Conservation (phyloP, 1,140 invertebrate species). For the Trachymyrmex septentrionalis region DNA sequence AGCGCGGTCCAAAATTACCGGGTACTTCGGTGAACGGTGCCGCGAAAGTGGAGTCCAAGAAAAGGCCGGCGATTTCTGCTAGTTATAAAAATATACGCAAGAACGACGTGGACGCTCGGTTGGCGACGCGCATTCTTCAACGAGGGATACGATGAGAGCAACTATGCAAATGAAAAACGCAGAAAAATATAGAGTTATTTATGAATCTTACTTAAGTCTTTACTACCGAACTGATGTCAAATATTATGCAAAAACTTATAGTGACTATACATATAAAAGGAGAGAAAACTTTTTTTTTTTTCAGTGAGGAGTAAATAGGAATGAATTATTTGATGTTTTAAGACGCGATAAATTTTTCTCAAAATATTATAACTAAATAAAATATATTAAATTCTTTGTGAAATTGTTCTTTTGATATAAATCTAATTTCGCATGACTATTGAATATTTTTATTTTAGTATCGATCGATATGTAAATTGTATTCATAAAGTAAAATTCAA, state of each 20-base stretch:
- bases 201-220: background rate
- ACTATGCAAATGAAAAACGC: background rate
- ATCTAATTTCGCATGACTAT: background rate
- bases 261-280: background rate
- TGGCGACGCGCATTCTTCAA: slow-evolving; percentile 25
- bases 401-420: background rate
- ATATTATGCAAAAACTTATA: background rate
- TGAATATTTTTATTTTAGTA: slow-evolving; percentile 25
- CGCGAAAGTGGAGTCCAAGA: slow-evolving; percentile 61
- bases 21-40: slow-evolving; percentile 73
- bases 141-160: background rate
- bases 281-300: background rate
- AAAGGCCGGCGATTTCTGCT: slow-evolving; percentile 50
- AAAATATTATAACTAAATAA: background rate
- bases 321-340: background rate
- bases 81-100: slow-evolving; percentile 47
- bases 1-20: slow-evolving; percentile 79
- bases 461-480: background rate
- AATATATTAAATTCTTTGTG: background rate
- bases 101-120: slow-evolving; percentile 11
- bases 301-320: background rate
- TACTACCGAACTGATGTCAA: background rate
- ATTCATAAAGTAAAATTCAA: background rate
- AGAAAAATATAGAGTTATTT: slow-evolving; percentile 18
- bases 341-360: background rate